phyloP scores from a whole-genome alignment of 53 echinoderm and acorn worm species.

The Hippasteria phrygiana region DNA sequence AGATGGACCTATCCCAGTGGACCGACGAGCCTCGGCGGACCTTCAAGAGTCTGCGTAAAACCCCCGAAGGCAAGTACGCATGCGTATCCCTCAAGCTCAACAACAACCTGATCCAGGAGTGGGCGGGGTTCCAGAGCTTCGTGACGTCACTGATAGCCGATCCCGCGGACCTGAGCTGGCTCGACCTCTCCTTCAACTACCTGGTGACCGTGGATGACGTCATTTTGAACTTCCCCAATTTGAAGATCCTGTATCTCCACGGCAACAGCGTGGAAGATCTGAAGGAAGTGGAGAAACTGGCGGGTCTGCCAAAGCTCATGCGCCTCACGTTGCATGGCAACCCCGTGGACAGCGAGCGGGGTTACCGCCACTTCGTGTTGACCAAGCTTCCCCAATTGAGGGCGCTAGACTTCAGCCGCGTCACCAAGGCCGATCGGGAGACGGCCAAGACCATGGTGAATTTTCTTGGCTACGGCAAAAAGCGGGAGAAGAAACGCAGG shows the following conservation, averaged over 20 bases:
- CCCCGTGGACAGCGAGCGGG: slow-evolving; percentile 77
- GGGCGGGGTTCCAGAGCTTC: slow-evolving; percentile 80
- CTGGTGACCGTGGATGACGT: slow-evolving; percentile 77
- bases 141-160: slow-evolving; percentile 62
- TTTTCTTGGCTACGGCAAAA: slow-evolving; percentile 46
- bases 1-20: slow-evolving; percentile 62
- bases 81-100: slow-evolving; percentile 82
- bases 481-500: slow-evolving; percentile 2
- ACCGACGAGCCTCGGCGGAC: slow-evolving; percentile 69
- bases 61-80: slow-evolving; percentile 80
- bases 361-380: slow-evolving; percentile 81
- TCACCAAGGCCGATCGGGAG: slow-evolving; percentile 82
- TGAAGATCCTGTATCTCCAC: slow-evolving; percentile 95
- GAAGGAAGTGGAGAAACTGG: slow-evolving; percentile 81
- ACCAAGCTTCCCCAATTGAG: slow-evolving; percentile 80
- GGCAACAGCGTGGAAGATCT: slow-evolving; percentile 87
- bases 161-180: slow-evolving; percentile 82
- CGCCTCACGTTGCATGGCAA: slow-evolving; percentile 90
- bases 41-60: slow-evolving; percentile 64
- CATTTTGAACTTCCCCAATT: slow-evolving; percentile 77
- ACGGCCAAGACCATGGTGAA: slow-evolving; percentile 66
- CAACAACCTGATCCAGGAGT: slow-evolving; percentile 87
- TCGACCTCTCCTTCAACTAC: slow-evolving; percentile 92
- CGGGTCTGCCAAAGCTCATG: slow-evolving; percentile 67
- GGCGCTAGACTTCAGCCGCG: slow-evolving; percentile 88